Percentiles rank a stretch among this genome's conserved stretches.
Conservation (phyloP, 2,797 vertebrate species). For the Pelochelys cantorii region DNA sequence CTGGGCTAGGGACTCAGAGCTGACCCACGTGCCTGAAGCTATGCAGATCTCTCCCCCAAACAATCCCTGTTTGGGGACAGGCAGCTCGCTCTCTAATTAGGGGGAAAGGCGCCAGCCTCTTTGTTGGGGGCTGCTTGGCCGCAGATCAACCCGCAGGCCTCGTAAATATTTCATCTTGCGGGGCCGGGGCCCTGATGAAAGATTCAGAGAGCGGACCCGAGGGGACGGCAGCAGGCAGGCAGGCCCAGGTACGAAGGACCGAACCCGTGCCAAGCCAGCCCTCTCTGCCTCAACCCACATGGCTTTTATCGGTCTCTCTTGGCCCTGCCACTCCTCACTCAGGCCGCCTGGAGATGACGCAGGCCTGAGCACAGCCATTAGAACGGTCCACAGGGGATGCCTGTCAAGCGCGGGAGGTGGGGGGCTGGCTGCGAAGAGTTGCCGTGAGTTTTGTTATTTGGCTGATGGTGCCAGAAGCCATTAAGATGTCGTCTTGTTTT, state of each 20-base stretch:
- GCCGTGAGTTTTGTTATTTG: neutral
- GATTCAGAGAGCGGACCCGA: neutral
- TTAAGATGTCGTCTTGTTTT: neutral
- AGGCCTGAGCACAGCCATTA: neutral
- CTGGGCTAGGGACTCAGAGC: neutral
- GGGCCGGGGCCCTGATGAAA: neutral
- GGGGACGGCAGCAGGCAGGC: neutral
- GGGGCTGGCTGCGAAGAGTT: neutral
- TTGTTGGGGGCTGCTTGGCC: neutral
- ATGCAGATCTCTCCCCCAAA: neutral
- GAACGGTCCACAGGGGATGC: neutral
- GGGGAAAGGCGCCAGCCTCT: neutral
- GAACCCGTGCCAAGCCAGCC: neutral
- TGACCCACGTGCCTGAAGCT: neutral
- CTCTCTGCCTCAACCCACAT: neutral
- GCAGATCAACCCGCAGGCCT: neutral
- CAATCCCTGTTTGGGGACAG: neutral
- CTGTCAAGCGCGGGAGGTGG: neutral
- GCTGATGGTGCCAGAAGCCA: neutral
- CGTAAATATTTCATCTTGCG: neutral
- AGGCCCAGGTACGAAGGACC: neutral
- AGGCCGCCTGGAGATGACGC: neutral
- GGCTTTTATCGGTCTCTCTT: neutral
- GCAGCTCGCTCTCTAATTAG: neutral
- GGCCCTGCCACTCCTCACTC: neutral